Evolutionary conservation across 2,113 vertebrate genomes (phyloP), one percentile per base, ranked within the genome.

Genomic region (Cyanoderma ruficeps): DNA sequence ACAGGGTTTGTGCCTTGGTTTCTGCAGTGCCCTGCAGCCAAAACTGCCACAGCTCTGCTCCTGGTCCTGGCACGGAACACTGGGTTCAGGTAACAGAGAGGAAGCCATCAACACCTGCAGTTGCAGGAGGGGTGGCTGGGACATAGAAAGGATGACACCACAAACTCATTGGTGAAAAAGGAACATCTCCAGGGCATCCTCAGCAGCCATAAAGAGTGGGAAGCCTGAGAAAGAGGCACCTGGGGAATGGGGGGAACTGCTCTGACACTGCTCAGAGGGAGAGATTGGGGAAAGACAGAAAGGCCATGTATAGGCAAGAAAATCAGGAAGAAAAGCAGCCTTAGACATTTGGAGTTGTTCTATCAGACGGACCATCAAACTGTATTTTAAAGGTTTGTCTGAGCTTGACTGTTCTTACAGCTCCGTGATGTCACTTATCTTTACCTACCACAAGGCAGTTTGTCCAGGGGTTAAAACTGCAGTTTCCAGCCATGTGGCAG

Each of bases 391-490:
- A 50, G n/a, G 25, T 70, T 56, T 89, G 31, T 52, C 55, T 75
- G n/a, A 86, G 68, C 27, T 78, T 56, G 20, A 31, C 47, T 86
- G 4, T 60, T 89, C 31, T 87, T 60, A 68, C 25, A 82, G 46
- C 27, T 35, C 35, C 22, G 7, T 64, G 57, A 56, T 39, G 74
- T 76, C 69, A 18, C 30, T 84, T 77, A n/a, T 88, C 42, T 46
- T 70, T 90, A 68, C 90, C 83, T 89, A 71, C 70, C 44, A 53
- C 25, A 30, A 83, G 49, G 37, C 79, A 78, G 56, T 68, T 82
- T 41, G 25, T 74, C 61, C n/a, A 72, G 47, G 83, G 88, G 93
- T 96, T 95, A 95, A 96, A 94, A 10, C n/a, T 89, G 76, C n/a
- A 78, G 49, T 71, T 95, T 89, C 46, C 72, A 83, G 67, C 71